These are phyloP conservation scores for Sander vitreus DNA, from an alignment of 2,113 vertebrate genomes.

Conservation along the genomic window DNA sequence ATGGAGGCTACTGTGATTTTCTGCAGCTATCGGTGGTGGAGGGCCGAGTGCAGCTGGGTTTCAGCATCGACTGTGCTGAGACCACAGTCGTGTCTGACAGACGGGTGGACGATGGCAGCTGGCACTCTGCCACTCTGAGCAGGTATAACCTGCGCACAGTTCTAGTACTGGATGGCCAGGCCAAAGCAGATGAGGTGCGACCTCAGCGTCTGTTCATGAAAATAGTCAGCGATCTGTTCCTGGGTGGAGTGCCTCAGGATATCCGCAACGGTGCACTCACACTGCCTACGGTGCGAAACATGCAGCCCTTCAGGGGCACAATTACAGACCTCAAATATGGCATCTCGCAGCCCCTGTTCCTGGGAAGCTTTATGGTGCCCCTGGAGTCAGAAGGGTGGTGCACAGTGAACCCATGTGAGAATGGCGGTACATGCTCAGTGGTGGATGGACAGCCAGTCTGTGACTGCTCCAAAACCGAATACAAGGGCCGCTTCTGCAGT, in stretches of 20 bases:
- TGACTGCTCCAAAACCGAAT: conserved; percentile 96
- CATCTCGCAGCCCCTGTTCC: conserved; percentile 89
- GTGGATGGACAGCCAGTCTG: conserved; percentile 91
- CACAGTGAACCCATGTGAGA: conserved; percentile 93
- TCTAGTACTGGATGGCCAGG: conserved; percentile 91
- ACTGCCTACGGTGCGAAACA: conserved; percentile 88
- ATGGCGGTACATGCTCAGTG: conserved; percentile 93
- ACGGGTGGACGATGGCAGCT: conserved; percentile 91
- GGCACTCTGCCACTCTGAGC: conserved; percentile 93
- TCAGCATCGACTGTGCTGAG: conserved; percentile 98
- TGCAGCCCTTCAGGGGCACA: conserved; percentile 91
- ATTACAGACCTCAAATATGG: conserved; percentile 95
- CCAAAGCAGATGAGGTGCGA: conserved; percentile 88
- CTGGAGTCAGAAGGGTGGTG: conserved; percentile 94
- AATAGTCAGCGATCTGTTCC: conserved; percentile 96
- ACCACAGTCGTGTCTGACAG: conserved; percentile 87
- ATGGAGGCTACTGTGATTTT: conserved; percentile 97
- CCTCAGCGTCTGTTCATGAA: conserved; percentile 94
- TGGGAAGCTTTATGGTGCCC: conserved; percentile 90
- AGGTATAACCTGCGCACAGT: conserved; percentile 90
- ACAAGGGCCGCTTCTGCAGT: conserved; percentile 92
- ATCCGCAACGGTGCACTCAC: conserved; percentile 92
- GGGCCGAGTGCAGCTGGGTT: conserved; percentile 92
- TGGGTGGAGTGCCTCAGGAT: conserved; percentile 94
- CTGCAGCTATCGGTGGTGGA: conserved; percentile 93